Conservation (phyloP, 2,888 invertebrate species). For the Sepiola atlantica region DNA sequence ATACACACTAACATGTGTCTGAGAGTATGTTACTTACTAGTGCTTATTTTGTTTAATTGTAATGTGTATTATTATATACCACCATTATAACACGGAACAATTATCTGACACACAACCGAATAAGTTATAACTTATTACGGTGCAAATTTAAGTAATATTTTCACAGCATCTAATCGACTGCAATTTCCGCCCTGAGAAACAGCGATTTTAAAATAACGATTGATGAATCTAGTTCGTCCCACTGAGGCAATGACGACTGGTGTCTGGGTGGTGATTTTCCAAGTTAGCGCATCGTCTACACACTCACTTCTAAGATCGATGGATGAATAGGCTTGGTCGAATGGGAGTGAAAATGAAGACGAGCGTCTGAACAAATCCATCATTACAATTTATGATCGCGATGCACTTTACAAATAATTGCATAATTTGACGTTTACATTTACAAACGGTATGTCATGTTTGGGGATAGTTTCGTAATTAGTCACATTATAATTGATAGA, state of each 20-base stretch:
- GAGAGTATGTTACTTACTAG: no score
- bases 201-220: not conserved
- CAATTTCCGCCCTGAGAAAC: not conserved
- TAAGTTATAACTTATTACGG: not conserved
- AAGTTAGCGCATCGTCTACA: not conserved
- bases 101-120: no score
- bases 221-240: not conserved
- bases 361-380: not conserved
- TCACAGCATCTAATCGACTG: not conserved
- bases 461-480: no score
- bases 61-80: no score
- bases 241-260: not conserved
- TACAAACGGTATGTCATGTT: not conserved
- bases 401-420: slow-evolving; percentile 32
- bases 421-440: slow-evolving; percentile 18
- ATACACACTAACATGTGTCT: no score
- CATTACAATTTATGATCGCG: slow-evolving; percentile 7
- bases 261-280: not conserved
- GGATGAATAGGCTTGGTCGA: slow-evolving; percentile 32
- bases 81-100: no score
- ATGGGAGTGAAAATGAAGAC: not conserved
- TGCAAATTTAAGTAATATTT: not conserved
- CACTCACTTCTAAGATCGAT: not conserved
- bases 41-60: no score
- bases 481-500: slow-evolving; percentile 8